phyloP scores from a whole-genome alignment of 2,888 invertebrate genomes.

The Latrodectus hesperus region DNA sequence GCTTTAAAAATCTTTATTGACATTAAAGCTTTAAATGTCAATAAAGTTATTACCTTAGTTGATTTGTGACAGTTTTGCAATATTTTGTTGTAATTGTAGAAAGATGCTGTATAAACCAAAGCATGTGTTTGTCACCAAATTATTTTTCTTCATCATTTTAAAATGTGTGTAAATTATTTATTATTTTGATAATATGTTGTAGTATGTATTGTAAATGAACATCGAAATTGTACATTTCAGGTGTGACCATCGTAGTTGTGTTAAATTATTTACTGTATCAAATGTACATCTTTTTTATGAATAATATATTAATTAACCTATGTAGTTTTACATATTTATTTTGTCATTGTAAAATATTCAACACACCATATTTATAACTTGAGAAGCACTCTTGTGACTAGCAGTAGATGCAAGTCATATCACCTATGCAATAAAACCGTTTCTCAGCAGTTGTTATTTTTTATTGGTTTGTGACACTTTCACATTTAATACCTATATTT shows the following conservation, averaged over 20 bases:
- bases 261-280: slow-evolving; percentile 28
- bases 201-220: slow-evolving; percentile 21
- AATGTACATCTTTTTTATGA: neutral
- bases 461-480: no score
- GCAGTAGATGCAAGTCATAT: slow-evolving; percentile 30
- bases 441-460: slow-evolving; percentile 24
- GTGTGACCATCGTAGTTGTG: slow-evolving; percentile 19
- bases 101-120: neutral
- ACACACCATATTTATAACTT: slow-evolving; percentile 26
- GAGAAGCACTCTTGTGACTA: slow-evolving; percentile 45
- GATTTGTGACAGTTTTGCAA: neutral
- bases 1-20: no score
- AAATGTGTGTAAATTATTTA: slow-evolving; percentile 12
- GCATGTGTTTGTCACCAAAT: neutral
- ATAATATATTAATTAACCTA: slow-evolving; percentile 20
- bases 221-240: slow-evolving; percentile 9
- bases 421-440: slow-evolving; percentile 64
- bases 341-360: slow-evolving; percentile 26
- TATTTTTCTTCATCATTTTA: neutral
- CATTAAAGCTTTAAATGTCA: neutral
- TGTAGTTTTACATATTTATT: slow-evolving; percentile 50
- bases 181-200: slow-evolving; percentile 17
- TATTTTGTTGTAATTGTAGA: neutral
- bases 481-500: no score
- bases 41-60: neutral